Conservation (phyloP, 1,140 invertebrate genomes). For the Pararge aegeria region DNA sequence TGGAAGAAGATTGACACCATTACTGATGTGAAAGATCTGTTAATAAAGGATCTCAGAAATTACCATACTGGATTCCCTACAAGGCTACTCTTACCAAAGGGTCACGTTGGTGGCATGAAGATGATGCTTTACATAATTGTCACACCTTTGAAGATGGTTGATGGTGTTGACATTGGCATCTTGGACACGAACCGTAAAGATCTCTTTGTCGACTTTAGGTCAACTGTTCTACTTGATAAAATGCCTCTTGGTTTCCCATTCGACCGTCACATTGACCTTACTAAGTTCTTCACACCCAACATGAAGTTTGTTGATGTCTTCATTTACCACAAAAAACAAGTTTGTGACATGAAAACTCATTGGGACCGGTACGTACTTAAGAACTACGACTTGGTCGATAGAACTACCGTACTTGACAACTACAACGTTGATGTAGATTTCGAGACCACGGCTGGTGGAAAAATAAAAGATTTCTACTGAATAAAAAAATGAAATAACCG, state of each 20-base stretch:
- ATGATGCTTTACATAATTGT: constrained; percentile 82
- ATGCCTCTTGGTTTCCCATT: constrained; percentile 85
- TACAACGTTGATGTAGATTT: constrained; percentile 52
- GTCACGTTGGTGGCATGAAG: constrained; percentile 81
- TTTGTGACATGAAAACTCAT: constrained; percentile 61
- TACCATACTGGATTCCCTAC: constrained; percentile 81
- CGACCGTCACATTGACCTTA: constrained; percentile 81
- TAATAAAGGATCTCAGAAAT: constrained; percentile 58
- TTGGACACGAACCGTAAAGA: constrained; percentile 57
- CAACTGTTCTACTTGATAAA: constrained; percentile 76
- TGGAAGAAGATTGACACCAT: constrained; percentile 65
- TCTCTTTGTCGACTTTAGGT: constrained; percentile 53
- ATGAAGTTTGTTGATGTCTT: constrained; percentile 81
- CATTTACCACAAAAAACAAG: constrained; percentile 79
- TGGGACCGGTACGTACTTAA: constrained; percentile 59
- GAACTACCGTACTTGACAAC: constrained; percentile 28
- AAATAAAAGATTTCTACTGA: constrained; percentile 35
- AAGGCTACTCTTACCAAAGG: constrained; percentile 82
- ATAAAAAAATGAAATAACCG: neutral
- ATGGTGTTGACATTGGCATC: constrained; percentile 52
- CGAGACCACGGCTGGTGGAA: constrained; percentile 41
- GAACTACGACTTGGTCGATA: constrained; percentile 51
- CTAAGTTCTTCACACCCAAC: constrained; percentile 79
- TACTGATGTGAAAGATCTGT: constrained; percentile 48
- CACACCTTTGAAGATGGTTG: constrained; percentile 65